Evolutionary conservation across 2,888 invertebrate genomes (phyloP), one percentile per base, ranked within the genome.

Genomic region (Agrilus mali): DNA sequence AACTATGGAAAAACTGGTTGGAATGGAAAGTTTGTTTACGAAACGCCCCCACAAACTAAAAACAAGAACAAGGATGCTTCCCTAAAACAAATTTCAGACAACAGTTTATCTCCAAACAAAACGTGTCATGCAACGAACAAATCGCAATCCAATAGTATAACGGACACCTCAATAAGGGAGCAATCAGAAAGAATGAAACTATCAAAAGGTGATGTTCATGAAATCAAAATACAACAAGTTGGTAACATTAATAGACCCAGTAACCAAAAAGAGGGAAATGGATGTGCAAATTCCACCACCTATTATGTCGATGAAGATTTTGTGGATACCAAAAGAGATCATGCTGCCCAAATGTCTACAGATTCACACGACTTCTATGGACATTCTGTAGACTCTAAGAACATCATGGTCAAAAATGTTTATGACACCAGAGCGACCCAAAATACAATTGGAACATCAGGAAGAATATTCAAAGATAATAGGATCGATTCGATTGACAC

Each of bases 401-500:
- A 48, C 15, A 62, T 59, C 17, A 17, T 58, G 7, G 64, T 65
- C 2, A 53, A 52, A 38, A 65, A 65, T 40, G 60, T 60, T 6
- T 65, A 64, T 42, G 65, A 65, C 43, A 57, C 62, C 12, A 60
- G 49, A 35, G 63, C 66, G 27, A 55, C 60, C 12, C 65, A 66
- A 51, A 66, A 64, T 43, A 63, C 63, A n/a, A 66, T 65, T 33
- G 64, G 64, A 33, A 58, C n/a, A 57, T 57, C 44, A 48, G 68
- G 68, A 4, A 69, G 62, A 36, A 69, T 75, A 51, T 67, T 72
- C 53, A 66, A 69, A 55, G 71, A 72, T 52, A 57, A n/a, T n/a
- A n/a, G n/a, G n/a, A n/a, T n/a, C n/a, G n/a, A n/a, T n/a, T n/a
- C n/a, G n/a, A n/a, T n/a, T n/a, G n/a, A n/a, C n/a, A n/a, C n/a